These are phyloP conservation scores for Sciurus vulgaris DNA, from an alignment of 2,797 vertebrate genomes.

Conservation along the genomic window DNA sequence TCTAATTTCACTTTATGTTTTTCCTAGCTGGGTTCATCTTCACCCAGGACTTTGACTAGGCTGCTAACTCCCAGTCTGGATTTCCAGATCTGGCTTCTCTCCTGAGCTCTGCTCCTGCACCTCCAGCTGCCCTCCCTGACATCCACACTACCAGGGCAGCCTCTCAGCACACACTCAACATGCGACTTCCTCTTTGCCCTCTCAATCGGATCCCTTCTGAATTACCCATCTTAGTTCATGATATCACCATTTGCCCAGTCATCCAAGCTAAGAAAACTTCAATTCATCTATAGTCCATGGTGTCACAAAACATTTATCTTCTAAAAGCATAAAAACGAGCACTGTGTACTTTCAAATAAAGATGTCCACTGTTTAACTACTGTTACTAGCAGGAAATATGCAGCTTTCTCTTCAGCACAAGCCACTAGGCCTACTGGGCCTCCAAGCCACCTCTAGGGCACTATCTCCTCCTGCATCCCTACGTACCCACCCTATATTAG, in stretches of 20 bases:
- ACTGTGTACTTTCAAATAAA: neutral
- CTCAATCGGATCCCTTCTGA: neutral
- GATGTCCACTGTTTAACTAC: neutral
- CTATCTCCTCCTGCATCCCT: no score
- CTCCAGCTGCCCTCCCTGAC: neutral
- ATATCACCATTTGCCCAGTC: neutral
- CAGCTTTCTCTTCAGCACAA: neutral
- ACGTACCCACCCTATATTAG: no score
- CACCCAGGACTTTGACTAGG: neutral
- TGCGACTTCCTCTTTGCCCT: neutral
- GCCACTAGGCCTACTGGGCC: neutral
- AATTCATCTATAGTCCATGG: neutral
- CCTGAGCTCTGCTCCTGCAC: no score
- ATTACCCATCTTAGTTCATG: neutral
- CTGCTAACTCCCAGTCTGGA: neutral
- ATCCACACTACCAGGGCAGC: neutral
- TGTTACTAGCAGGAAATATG: neutral
- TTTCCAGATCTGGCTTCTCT: neutral
- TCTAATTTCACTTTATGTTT: neutral
- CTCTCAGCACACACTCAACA: neutral
- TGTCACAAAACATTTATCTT: constrained; percentile 17
- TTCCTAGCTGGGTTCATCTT: neutral
- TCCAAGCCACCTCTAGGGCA: neutral
- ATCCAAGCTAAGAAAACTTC: neutral
- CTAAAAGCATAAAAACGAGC: constrained; percentile 20